Evolutionary conservation across 1,140 invertebrate genomes (phyloP), one percentile per base, ranked within the genome.

Genomic region (Aphis craccivora): DNA sequence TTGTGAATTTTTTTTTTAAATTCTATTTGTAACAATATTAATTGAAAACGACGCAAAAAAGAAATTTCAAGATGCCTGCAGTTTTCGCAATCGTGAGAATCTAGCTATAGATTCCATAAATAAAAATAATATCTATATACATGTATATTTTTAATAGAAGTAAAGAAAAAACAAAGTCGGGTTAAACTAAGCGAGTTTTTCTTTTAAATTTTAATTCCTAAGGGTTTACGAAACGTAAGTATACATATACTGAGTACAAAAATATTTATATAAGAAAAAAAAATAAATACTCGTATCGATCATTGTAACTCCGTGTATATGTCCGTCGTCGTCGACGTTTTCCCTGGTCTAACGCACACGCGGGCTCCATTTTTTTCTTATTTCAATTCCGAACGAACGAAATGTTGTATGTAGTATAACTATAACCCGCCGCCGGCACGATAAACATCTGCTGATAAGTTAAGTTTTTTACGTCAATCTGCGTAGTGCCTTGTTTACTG

Each of bases 391-490:
- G 2, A 91, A 91, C 90, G 67, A n/a, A 9, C 18, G 81, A 51
- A 93, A 48, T 48, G 81, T 83, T n/a, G 90, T 88, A 35, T 53
- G 48, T 55, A 40, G 35, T 35, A 86, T 53, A 53, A 89, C 87
- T 35, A 86, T 53, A 37, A 89, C 87, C 87, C 48, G 48, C 87
- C 22, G 14, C 25, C 40, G 23, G 40, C 43, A 86, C 60, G 91
- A 93, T 93, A 93, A 93, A 81, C 91, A 93, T 93, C 91, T 93
- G 91, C 48, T 51, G 81, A 93, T 93, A 93, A 93, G 91, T 93
- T 93, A 84, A 93, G 35, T 93, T 93, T 93, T 93, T 48, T 53
- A 93, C 81, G 81, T 93, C 91, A 93, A 93, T 93, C 91, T 51
- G 48, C 81, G n/a, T 76, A 83, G n/a, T 81, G 23, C 81, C 91